These are phyloP conservation scores for Tipula confusa DNA, from an alignment of 2,888 invertebrate species.

Conservation along the genomic window DNA sequence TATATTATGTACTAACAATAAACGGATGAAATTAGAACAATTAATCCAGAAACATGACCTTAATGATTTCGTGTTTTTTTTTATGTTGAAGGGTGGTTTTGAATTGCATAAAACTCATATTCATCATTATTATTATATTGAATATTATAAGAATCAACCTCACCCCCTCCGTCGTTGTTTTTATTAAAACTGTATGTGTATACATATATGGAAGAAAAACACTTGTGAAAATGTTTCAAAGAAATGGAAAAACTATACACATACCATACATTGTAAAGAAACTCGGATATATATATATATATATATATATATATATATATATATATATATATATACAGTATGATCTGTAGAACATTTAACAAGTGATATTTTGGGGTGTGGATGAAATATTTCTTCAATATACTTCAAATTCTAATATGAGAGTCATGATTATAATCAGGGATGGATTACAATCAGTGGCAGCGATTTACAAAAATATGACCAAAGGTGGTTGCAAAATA, in stretches of 20 bases:
- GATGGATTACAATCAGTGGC: too few species aligned
- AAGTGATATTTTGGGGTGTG: too few species aligned
- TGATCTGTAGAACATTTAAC: too few species aligned
- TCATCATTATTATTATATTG: not conserved
- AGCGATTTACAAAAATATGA: too few species aligned
- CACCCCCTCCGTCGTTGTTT: not conserved
- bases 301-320: too few species aligned
- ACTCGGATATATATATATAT: not conserved
- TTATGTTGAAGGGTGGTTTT: not conserved
- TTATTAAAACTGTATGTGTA: not conserved
- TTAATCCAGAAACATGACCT: constrained; percentile 29
- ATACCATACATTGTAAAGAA: not conserved
- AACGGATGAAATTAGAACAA: constrained; percentile 26
- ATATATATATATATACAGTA: too few species aligned
- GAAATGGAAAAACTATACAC: not conserved
- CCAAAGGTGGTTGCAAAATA: too few species aligned
- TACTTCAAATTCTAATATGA: too few species aligned
- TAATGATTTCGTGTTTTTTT: not conserved
- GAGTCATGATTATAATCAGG: too few species aligned
- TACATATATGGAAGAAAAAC: not conserved
- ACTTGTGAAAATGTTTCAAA: not conserved
- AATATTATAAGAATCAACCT: not conserved
- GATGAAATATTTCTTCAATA: too few species aligned
- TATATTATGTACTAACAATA: not conserved
- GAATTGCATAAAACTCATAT: constrained; percentile 20